phyloP scores from a whole-genome alignment of 2,797 vertebrate species.

The Argyrosomus regius region DNA sequence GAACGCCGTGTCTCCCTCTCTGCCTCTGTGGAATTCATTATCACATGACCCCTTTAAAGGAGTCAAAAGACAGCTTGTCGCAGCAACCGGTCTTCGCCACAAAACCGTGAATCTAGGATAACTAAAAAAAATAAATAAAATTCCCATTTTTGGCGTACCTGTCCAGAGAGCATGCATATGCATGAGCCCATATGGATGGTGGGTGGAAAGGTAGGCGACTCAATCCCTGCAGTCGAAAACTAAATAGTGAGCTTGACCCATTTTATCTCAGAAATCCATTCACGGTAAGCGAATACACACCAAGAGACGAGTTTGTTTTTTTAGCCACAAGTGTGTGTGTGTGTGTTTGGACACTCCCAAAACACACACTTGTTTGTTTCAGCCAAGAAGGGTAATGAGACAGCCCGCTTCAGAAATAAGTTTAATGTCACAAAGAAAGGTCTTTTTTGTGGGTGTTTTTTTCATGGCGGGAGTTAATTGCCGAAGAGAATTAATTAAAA shows the following conservation, averaged over 20 bases:
- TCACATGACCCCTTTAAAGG: slow-evolving; percentile 42
- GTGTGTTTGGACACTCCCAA: slow-evolving; percentile 31
- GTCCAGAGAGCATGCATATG: slow-evolving; percentile 75
- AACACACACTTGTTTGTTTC: slow-evolving; percentile 72
- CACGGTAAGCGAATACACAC: slow-evolving; percentile 18
- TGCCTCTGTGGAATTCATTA: slow-evolving; percentile 43
- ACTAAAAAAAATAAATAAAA: slow-evolving; percentile 14
- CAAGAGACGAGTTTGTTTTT: slow-evolving; percentile 40
- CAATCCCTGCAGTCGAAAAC: slow-evolving; percentile 60
- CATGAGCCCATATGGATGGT: slow-evolving; percentile 78
- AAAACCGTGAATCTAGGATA: slow-evolving; percentile 47
- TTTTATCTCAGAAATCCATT: slow-evolving; percentile 68
- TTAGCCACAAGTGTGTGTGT: slow-evolving; percentile 26
- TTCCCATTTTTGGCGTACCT: slow-evolving; percentile 59
- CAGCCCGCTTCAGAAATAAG: slow-evolving; percentile 51
- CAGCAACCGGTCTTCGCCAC: slow-evolving; percentile 1
- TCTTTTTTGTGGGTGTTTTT: slow-evolving; percentile 71
- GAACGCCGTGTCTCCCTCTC: slow-evolving; percentile 16
- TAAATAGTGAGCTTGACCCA: slow-evolving; percentile 72
- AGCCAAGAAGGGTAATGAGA: slow-evolving; percentile 71
- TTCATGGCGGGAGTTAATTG: slow-evolving; percentile 75
- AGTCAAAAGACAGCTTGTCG: slow-evolving; percentile 56
- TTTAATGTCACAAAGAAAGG: slow-evolving; percentile 75
- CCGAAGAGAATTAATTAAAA: slow-evolving; percentile 75
- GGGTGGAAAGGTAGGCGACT: slow-evolving; percentile 74